These are phyloP conservation scores for Osmerus eperlanus DNA, from an alignment of 2,113 vertebrate species.

Conservation along the genomic window DNA sequence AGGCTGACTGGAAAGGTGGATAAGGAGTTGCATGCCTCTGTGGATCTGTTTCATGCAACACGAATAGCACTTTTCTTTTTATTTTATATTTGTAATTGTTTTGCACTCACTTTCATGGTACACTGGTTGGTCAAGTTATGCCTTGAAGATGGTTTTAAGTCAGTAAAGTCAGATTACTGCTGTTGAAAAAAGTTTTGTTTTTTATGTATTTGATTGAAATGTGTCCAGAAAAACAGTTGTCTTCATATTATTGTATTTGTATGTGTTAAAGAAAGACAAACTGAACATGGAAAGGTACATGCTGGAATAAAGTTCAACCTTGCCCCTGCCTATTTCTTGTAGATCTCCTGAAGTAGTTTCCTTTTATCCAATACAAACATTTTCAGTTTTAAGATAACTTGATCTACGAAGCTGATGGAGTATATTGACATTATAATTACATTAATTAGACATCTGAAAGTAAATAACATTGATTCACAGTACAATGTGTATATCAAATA, in stretches of 20 bases:
- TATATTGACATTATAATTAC: not conserved
- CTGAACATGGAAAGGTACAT: not conserved
- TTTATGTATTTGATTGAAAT: not conserved
- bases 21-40: not conserved
- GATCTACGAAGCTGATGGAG: not conserved
- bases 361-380: not conserved
- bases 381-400: not conserved
- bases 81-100: conserved; percentile 29
- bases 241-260: conserved; percentile 42
- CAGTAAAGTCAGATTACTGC: not conserved
- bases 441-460: no score
- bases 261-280: conserved; percentile 58
- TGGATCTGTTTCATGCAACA: conserved; percentile 20
- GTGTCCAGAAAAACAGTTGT: conserved; percentile 9
- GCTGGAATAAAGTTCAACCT: conserved; percentile 28
- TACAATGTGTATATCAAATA: no score
- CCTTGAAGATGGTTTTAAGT: conserved; percentile 3
- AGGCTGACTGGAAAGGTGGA: conserved; percentile 26
- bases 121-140: conserved; percentile 11
- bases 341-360: not conserved
- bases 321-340: conserved; percentile 7
- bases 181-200: not conserved
- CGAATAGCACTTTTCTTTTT: conserved; percentile 47
- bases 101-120: conserved; percentile 37
- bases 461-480: no score